Evolutionary conservation across 2,888 invertebrate genomes (phyloP).

Genomic region (Eristalis tenax): DNA sequence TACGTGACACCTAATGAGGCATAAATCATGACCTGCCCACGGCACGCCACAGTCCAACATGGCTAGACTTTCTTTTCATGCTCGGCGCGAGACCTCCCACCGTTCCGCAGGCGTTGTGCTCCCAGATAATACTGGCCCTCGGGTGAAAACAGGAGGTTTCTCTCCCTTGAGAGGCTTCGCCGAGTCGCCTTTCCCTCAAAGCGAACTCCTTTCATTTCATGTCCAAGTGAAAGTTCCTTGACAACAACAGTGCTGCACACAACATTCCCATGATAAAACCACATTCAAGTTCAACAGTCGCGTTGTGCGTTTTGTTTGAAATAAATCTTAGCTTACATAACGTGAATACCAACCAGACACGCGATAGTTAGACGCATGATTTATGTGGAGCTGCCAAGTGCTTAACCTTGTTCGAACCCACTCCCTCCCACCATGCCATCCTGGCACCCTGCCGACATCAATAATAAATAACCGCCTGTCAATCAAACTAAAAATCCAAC

Average conservation of each 20-base stretch:
- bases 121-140: not conserved
- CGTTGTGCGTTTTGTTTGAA: constrained; percentile 19
- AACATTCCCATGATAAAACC: not conserved
- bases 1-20: not conserved
- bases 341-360: constrained; percentile 28
- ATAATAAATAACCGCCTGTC: constrained; percentile 50
- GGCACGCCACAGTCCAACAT: not conserved
- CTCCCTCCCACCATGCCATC: not conserved
- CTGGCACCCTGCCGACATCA: constrained; percentile 7
- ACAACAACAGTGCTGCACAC: not conserved
- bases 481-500: constrained; percentile 21
- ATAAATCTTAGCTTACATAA: constrained; percentile 51
- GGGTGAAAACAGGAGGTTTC: too few relatives aligned
- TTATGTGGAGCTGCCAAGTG: constrained; percentile 48
- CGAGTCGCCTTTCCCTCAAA: not conserved
- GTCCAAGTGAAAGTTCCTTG: not conserved
- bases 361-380: constrained; percentile 35
- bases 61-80: not conserved
- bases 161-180: not conserved
- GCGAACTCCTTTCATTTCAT: not conserved
- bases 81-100: not conserved
- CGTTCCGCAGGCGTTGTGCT: not conserved
- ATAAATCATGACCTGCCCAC: not conserved
- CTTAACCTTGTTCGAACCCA: constrained; percentile 11
- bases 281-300: constrained; percentile 52